Percentiles rank a stretch among this genome's conserved stretches.
Conservation (phyloP, 2,888 invertebrate genomes). For the Xestia xanthographa region DNA sequence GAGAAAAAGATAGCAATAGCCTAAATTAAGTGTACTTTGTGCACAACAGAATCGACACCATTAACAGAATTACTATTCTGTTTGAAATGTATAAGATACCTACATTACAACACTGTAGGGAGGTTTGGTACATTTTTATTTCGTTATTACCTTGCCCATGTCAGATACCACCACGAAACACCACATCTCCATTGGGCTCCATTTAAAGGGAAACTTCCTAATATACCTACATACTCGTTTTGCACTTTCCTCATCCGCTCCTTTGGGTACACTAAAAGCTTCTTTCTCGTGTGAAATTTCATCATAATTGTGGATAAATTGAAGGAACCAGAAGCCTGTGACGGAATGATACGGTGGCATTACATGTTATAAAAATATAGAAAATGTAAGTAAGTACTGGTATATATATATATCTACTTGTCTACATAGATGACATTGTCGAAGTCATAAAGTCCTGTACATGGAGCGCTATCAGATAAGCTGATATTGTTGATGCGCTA, state of each 20-base stretch:
- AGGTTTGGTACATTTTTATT: not conserved
- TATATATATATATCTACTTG: no score
- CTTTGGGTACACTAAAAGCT: slow-evolving; percentile 31
- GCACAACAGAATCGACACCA: no score
- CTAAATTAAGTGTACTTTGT: no score
- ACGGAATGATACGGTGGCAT: not conserved
- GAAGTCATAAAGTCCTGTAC: slow-evolving; percentile 28
- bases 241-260: slow-evolving; percentile 23
- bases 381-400: not conserved
- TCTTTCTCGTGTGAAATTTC: slow-evolving; percentile 29
- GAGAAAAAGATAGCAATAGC: no score
- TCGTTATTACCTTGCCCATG: not conserved
- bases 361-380: not conserved
- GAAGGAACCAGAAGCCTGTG: slow-evolving; percentile 4
- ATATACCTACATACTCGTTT: slow-evolving; percentile 15
- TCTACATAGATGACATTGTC: not conserved
- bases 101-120: not conserved
- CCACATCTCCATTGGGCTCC: not conserved
- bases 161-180: not conserved
- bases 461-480: slow-evolving; percentile 42
- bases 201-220: slow-evolving; percentile 13
- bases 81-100: not conserved
- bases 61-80: no score
- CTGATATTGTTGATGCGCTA: slow-evolving; percentile 47
- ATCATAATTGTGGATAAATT: slow-evolving; percentile 31